Evolutionary conservation across 2,113 vertebrate species (phyloP), one percentile per base, ranked within the genome.

Genomic region (Mus pahari): DNA sequence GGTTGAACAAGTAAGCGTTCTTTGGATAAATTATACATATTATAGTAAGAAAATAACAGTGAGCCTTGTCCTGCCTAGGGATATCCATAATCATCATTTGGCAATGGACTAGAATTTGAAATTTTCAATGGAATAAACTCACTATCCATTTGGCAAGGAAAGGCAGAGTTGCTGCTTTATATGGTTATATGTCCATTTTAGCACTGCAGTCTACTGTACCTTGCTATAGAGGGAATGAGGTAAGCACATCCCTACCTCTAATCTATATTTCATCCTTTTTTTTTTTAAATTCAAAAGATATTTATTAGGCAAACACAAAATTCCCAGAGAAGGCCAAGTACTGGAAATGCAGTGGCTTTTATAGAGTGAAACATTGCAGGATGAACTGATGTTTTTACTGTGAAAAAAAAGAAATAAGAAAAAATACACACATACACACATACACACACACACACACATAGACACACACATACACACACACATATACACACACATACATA

Each of bases 111-210:
- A 10, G 28, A 28, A 70, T 96, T 95, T 42, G 70, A 81, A 28
- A 94, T 1, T 95, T 64, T 94, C 74, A 91, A 48, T 31, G 90
- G 74, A 73, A 77, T 39, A 83, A 91, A 24, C 7, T 79, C 58
- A 62, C 16, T 87, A 50, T 81, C 42, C 83, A 33, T 60, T 93
- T 91, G 89, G 14, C 28, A 78, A 86, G 62, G 22, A 93, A 96
- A 88, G 36, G 55, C 7, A 82, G 53, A n/a, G 8, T 89, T 17
- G 60, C 31, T 71, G 9, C 60, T 90, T 81, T 60, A 62, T 82
- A 20, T n/a, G 71, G 10, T 53, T 68, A n/a, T 53, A 28, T 66
- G 45, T 81, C 92, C 82, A 75, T 94, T 91, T 95, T 71, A 91
- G 42, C 19, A 82, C 53, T 50, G 48, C 16, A n/a, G 33, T 45